These are phyloP conservation scores for Macroramphosus scolopax DNA, from an alignment of 2,797 vertebrate species.

Conservation along the genomic window DNA sequence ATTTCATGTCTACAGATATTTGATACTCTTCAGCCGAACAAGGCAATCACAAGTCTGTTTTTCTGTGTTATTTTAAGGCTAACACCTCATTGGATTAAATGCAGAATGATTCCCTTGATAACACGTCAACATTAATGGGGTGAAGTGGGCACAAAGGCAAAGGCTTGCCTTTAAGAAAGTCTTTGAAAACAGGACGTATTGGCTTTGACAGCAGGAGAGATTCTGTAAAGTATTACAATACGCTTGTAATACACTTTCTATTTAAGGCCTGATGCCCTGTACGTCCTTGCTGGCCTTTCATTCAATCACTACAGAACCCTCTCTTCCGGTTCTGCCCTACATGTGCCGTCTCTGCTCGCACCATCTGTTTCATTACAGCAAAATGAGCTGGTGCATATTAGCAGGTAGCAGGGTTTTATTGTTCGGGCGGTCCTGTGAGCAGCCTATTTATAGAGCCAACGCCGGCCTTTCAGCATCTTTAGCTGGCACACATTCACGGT, in stretches of 20 bases:
- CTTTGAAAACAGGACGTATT: constrained; percentile 33
- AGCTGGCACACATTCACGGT: constrained; percentile 22
- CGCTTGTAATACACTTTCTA: constrained; percentile 28
- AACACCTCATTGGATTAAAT: too few relatives aligned
- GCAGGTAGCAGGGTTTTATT: constrained; percentile 37
- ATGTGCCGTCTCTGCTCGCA: constrained; percentile 11
- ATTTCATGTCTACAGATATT: constrained; percentile 10
- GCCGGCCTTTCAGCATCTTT: constrained; percentile 32
- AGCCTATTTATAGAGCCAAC: constrained; percentile 35
- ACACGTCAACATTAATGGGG: constrained; percentile 20
- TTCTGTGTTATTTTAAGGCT: too few relatives aligned
- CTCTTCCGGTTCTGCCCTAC: constrained; percentile 36
- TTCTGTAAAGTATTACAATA: constrained; percentile 41
- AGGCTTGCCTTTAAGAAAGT: constrained; percentile 1
- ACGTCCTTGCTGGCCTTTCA: constrained; percentile 39
- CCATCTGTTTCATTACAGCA: constrained; percentile 33
- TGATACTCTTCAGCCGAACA: too few relatives aligned
- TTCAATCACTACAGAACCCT: constrained; percentile 44
- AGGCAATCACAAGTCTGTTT: too few relatives aligned
- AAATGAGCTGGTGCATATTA: constrained; percentile 43
- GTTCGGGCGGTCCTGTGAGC: constrained; percentile 38
- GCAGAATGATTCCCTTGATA: constrained; percentile 24
- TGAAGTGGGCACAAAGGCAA: constrained; percentile 14
- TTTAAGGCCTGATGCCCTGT: constrained; percentile 36
- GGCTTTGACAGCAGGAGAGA: constrained; percentile 25